These are phyloP conservation scores for Laspeyria flexula DNA, from an alignment of 2,888 invertebrate genomes.

Conservation along the genomic window DNA sequence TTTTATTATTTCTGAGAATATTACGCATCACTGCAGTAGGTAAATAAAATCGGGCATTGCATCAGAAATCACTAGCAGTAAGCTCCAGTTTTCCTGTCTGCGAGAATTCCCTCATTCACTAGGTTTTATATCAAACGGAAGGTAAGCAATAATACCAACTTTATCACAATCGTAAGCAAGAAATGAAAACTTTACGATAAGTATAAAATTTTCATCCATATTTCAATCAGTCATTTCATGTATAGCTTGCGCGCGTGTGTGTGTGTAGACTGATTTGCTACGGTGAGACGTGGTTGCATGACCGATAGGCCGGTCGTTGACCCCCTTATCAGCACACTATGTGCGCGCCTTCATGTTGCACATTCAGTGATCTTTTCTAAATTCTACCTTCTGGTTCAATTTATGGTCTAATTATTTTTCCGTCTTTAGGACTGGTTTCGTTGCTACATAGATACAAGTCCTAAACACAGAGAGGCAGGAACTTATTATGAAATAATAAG, in stretches of 20 bases:
- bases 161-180: constrained; percentile 19
- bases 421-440: too few species aligned
- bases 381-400: constrained; percentile 3
- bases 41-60: too few species aligned
- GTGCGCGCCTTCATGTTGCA: constrained; percentile 48
- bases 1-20: too few species aligned
- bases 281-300: constrained; percentile 50
- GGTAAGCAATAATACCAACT: constrained; percentile 7
- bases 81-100: too few species aligned
- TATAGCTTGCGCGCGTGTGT: constrained; percentile 16
- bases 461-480: too few species aligned
- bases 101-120: constrained; percentile 13
- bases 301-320: constrained; percentile 75
- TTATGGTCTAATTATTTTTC: background rate
- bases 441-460: too few species aligned
- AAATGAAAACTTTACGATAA: constrained; percentile 30
- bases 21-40: too few species aligned
- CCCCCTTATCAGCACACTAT: constrained; percentile 61
- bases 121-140: constrained; percentile 16
- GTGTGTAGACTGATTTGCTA: constrained; percentile 36
- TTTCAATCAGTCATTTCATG: constrained; percentile 40
- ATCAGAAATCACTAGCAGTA: too few species aligned
- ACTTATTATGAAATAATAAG: too few species aligned
- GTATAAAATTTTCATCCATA: constrained; percentile 46
- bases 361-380: constrained; percentile 29